Evolutionary conservation across 2,113 vertebrate species (phyloP).

Genomic region (Ophthalmolycus amberensis): DNA sequence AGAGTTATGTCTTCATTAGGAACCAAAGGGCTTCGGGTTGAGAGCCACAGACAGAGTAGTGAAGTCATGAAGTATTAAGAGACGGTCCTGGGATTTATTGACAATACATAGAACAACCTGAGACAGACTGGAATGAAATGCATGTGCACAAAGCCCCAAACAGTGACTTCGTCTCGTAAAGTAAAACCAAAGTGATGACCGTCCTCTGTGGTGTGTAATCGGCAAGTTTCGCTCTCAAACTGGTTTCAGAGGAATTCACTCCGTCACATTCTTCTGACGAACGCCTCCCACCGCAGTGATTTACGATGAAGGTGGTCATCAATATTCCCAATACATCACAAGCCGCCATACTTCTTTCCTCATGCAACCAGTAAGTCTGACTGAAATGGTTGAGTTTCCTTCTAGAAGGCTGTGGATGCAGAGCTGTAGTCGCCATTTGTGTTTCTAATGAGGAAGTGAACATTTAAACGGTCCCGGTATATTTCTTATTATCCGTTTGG

Average conservation of each 20-base stretch:
- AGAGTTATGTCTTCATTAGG: not conserved
- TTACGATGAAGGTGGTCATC: not conserved
- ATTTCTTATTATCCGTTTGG: not conserved
- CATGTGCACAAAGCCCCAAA: too few species aligned
- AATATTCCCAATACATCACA: not conserved
- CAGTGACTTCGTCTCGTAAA: not conserved
- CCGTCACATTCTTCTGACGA: slow-evolving; percentile 11
- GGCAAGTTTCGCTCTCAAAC: slow-evolving; percentile 42
- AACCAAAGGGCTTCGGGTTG: not conserved
- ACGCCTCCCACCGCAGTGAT: not conserved
- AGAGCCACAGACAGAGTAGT: not conserved
- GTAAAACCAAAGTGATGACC: not conserved
- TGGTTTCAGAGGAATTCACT: slow-evolving; percentile 49
- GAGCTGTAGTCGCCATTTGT: not conserved
- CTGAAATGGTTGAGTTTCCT: not conserved
- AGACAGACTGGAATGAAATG: not conserved
- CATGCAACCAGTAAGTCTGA: not conserved
- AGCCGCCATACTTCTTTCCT: not conserved
- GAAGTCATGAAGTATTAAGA: not conserved
- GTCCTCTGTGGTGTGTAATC: not conserved
- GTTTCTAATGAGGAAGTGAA: not conserved
- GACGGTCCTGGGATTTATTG: not conserved
- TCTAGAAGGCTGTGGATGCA: too few species aligned
- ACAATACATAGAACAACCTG: not conserved
- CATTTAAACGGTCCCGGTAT: not conserved